A percentile compares a stretch with the other conserved stretches of the same genome.
Conservation (phyloP, 2,888 invertebrate genomes). For the Fragum whitleyi region DNA sequence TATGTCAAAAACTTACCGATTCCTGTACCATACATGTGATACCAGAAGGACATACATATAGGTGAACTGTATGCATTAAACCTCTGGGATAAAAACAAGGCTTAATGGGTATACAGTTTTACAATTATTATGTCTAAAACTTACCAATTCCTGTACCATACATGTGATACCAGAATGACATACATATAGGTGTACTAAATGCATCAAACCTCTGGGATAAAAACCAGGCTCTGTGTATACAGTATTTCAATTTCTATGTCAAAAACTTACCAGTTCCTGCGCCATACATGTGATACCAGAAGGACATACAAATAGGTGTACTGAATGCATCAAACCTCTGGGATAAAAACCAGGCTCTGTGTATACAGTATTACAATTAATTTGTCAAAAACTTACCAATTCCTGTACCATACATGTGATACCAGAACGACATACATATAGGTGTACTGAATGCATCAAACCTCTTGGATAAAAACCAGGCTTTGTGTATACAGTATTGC, state of each 20-base stretch:
- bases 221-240: conserved; percentile 78
- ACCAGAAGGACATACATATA: background rate
- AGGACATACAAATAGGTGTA: conserved; percentile 9
- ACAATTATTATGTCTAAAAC: too few species aligned
- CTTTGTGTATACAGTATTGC: conserved; percentile 77
- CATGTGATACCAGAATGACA: background rate
- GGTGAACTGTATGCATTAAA: conserved; percentile 62
- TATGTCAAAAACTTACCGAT: too few species aligned
- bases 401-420: too few species aligned
- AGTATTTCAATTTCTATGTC: too few species aligned
- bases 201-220: conserved; percentile 65
- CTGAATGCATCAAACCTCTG: conserved; percentile 62
- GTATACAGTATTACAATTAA: conserved; percentile 79
- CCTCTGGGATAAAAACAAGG: conserved; percentile 71
- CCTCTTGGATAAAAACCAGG: conserved; percentile 71
- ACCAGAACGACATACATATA: background rate
- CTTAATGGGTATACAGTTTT: too few species aligned
- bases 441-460: conserved; percentile 62
- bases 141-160: too few species aligned
- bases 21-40: too few species aligned
- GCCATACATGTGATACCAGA: background rate
- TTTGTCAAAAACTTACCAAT: too few species aligned
- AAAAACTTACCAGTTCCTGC: too few species aligned
- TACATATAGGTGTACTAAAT: conserved; percentile 34
- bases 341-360: conserved; percentile 76